Evolutionary conservation across 2,888 invertebrate species (phyloP), one percentile per base, ranked within the genome.

Genomic region (Oxycera nigricornis): DNA sequence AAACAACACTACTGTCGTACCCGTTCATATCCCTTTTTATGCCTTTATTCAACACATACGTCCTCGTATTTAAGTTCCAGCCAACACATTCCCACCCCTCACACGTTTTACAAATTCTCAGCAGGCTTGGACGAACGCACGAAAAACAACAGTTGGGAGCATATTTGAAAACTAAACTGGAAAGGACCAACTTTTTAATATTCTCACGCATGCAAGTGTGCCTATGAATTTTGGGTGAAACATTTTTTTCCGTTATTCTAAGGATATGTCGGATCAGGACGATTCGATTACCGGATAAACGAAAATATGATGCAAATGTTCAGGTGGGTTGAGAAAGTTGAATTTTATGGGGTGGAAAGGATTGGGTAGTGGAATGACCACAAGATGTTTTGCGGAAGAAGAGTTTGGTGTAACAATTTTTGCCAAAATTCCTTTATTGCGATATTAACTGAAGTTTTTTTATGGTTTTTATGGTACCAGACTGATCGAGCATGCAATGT

Each of bases 161-260:
- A 55, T 20, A n/a, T 50, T 55, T 55, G 55, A 55, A 55, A 55
- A 59, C 62, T 62, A 3, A 62, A 35, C 17, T 7, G n/a, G 35
- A 35, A 20, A 17, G 35, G 22, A 62, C 17, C 1, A 62, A 62
- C 17, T 62, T 62, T 62, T 62, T 35, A 62, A 62, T 62, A 62
- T 62, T 2, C 62, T 35, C 62, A 62, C 59, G 62, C 62, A 35
- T 62, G 9, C n/a, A 35, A 35, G 14, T 31, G 11, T n/a, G 22
- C 1, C 14, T 20, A 20, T 35, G 20, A 20, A 14, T 62, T 62
- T 1, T 14, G 24, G 7, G 57, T n/a, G n/a, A n/a, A n/a, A n/a
- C n/a, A n/a, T n/a, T n/a, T 57, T 57, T 57, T 7, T 57, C 22
- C 39, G 9, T 39, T 7, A 14, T 7, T 39, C 39, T 7, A 39